Evolutionary conservation across 2,888 invertebrate species (phyloP).

Genomic region (Scrobipalpa costella): DNA sequence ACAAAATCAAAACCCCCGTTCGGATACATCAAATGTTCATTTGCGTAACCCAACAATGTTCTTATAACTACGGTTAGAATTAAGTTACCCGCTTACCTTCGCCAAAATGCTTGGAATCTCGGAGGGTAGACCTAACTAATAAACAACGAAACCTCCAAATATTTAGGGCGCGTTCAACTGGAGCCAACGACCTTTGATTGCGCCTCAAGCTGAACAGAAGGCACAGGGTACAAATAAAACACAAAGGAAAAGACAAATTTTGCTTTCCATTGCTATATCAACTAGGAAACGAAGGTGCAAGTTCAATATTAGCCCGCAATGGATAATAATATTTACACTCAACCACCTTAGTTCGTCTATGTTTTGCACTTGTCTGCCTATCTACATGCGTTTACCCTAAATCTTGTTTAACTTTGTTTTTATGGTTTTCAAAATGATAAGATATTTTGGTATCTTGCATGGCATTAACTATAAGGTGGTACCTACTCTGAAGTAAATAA

Average conservation of each 20-base stretch:
- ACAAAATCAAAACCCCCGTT: neutral
- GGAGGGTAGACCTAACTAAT: constrained; percentile 27
- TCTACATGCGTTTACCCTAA: too few relatives aligned
- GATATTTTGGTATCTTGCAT: too few relatives aligned
- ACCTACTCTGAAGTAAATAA: too few relatives aligned
- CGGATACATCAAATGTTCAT: neutral
- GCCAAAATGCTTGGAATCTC: constrained; percentile 25
- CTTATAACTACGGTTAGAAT: constrained; percentile 9
- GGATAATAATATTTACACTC: too few relatives aligned
- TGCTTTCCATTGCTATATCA: neutral
- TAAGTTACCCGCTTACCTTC: constrained; percentile 23
- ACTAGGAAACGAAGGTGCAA: neutral
- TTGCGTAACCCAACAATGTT: constrained; percentile 11
- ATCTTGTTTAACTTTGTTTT: neutral
- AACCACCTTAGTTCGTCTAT: too few relatives aligned
- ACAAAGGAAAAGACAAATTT: neutral
- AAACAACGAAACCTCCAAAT: constrained; percentile 22
- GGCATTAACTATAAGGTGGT: too few relatives aligned
- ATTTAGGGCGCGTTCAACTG: constrained; percentile 23
- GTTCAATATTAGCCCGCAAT: too few relatives aligned
- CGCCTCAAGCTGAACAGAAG: neutral
- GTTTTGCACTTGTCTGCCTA: too few relatives aligned
- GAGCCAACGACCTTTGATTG: constrained; percentile 18
- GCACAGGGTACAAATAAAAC: neutral
- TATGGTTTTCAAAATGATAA: too few relatives aligned